These are phyloP conservation scores for Lineus longissimus DNA, from an alignment of 1,140 invertebrate genomes.

Conservation along the genomic window DNA sequence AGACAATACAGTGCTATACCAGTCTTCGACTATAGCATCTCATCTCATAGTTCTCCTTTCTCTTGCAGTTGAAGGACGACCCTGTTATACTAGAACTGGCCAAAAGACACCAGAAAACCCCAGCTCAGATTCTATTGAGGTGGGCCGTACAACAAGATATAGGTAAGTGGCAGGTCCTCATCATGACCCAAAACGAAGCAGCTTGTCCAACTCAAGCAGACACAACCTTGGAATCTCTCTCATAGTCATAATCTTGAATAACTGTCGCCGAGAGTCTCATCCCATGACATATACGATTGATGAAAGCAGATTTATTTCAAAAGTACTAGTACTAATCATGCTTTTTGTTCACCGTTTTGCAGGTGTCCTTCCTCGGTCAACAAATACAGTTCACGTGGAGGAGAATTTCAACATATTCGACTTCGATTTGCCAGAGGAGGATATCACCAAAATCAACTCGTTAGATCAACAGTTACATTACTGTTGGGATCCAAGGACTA, in stretches of 20 bases:
- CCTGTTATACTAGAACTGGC: conserved; percentile 35
- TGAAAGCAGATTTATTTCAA: neutral
- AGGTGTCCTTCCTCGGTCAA: conserved; percentile 71
- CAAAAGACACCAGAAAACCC: conserved; percentile 27
- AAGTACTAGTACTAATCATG: too few relatives aligned
- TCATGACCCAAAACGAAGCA: neutral
- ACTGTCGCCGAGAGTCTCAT: neutral
- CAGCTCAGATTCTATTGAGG: conserved; percentile 50
- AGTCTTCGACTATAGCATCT: too few relatives aligned
- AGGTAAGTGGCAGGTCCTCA: conserved; percentile 26
- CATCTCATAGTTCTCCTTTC: too few relatives aligned
- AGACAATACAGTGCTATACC: too few relatives aligned
- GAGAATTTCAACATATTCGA: conserved; percentile 65
- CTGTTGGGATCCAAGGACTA: conserved; percentile 65
- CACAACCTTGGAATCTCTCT: neutral
- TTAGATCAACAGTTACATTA: conserved; percentile 62
- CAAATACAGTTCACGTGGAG: conserved; percentile 60
- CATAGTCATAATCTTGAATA: neutral
- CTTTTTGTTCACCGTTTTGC: too few relatives aligned
- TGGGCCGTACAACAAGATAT: conserved; percentile 50
- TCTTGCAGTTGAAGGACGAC: conserved; percentile 38
- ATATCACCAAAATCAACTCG: conserved; percentile 60
- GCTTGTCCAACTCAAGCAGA: neutral
- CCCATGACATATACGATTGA: neutral
- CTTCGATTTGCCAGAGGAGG: conserved; percentile 60